Evolutionary conservation across 2,888 invertebrate genomes (phyloP), one percentile per base, ranked within the genome.

Genomic region (Ochropacha duplaris): DNA sequence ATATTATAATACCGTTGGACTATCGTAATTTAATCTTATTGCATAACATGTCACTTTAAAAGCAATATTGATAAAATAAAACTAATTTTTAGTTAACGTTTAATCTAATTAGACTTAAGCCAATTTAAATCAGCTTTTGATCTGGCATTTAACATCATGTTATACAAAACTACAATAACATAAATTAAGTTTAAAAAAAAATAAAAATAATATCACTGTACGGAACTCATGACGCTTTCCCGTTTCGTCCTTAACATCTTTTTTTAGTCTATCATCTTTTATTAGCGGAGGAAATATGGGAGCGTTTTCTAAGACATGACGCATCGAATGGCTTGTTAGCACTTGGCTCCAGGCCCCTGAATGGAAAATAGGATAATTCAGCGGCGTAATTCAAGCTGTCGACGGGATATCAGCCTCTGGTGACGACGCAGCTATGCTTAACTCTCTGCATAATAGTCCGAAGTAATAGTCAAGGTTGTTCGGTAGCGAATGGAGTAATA

Each of bases 391-490:
- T 88, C 84, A 78, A 83, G 81, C 84, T 90, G 90, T 91, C 90
- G 82, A 81, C 90, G 74, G 71, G 81, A 74, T 80, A 84, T 86
- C 88, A 85, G 88, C 87, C 87, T 66, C 80, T 85, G 83, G 89
- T 89, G 87, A 87, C 86, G 82, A 78, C 62, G 79, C 74, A 65
- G 76, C 70, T 78, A 77, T 81, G 84, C 82, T 80, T 79, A n/a
- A 76, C 76, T 79, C 78, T 73, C 72, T 67, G 67, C 67, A 80
- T 88, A 87, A 88, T 88, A 79, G 81, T 68, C 76, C 72, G 79
- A 76, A 84, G 88, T 84, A 87, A 87, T 85, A 89, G 81, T 84
- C 90, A 91, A 92, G 91, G 90, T 73, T 91, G 83, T 85, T 79
- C 90, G 64, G 91, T 92, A 92, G 92, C 92, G 87, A 83, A 68